Evolutionary conservation across 2,113 vertebrate genomes (phyloP).

Genomic region (Tetrao urogallus): DNA sequence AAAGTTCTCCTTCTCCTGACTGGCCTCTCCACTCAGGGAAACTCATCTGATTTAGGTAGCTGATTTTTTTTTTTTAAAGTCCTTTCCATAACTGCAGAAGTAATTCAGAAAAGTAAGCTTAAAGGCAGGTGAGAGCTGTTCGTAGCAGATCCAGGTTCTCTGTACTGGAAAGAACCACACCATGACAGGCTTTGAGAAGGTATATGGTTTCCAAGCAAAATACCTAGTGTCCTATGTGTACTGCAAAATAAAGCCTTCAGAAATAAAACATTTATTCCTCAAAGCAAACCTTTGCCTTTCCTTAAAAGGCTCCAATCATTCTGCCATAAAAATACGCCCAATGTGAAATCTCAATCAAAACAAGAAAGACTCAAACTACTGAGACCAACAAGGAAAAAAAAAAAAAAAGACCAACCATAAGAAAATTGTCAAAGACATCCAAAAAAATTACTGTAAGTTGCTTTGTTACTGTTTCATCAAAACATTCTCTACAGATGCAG

Average conservation of each 20-base stretch:
- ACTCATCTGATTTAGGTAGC: neutral
- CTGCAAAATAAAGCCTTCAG: neutral
- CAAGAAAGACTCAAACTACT: neutral
- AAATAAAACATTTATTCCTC: neutral
- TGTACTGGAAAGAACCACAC: neutral
- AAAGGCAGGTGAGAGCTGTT: neutral
- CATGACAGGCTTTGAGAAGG: neutral
- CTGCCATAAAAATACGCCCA: neutral
- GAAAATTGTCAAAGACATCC: neutral
- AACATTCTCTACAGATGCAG: neutral
- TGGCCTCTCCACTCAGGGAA: neutral
- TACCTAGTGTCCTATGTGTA: neutral
- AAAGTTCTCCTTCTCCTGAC: neutral
- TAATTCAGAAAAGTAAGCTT: neutral
- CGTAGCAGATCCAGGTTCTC: neutral
- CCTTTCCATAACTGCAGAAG: neutral
- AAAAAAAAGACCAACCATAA: neutral
- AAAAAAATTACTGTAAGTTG: neutral
- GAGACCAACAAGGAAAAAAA: neutral
- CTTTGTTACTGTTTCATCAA: neutral
- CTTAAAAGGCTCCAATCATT: neutral
- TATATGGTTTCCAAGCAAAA: neutral
- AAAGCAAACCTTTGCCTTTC: neutral
- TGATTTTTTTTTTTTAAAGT: neutral
- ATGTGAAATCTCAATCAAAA: neutral